Conservation (phyloP, 2,113 vertebrate genomes). For the Dromiciops gliroides region DNA sequence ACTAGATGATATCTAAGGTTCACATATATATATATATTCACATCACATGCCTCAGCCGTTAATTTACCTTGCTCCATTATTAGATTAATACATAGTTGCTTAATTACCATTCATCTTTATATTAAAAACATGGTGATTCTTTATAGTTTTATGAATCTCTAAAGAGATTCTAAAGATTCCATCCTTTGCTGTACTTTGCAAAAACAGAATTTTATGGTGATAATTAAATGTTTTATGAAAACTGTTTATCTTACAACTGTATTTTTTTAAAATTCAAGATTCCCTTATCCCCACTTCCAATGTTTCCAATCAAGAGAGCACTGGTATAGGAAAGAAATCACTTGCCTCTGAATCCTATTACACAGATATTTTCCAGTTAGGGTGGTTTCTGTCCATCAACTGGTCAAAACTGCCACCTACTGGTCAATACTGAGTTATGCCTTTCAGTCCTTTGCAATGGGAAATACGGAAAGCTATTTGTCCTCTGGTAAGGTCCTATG, state of each 20-base stretch:
- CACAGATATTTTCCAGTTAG: conserved; percentile 3
- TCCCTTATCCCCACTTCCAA: conserved; percentile 52
- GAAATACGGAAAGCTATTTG: background rate
- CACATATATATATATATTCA: too few relatives aligned
- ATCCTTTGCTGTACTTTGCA: background rate
- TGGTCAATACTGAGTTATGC: conserved; percentile 72
- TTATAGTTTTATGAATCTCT: conserved; percentile 37
- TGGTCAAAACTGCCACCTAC: conserved; percentile 86
- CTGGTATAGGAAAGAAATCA: conserved; percentile 63
- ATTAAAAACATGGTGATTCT: conserved; percentile 9
- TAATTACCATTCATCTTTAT: background rate
- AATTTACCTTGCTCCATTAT: background rate
- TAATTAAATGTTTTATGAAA: conserved; percentile 40
- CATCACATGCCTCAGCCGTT: background rate
- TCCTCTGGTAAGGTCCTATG: background rate
- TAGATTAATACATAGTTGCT: conserved; percentile 18
- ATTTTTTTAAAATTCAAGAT: conserved; percentile 4
- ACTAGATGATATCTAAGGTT: background rate
- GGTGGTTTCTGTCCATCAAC: conserved; percentile 56
- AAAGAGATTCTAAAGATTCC: conserved; percentile 43
- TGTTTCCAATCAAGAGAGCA: background rate
- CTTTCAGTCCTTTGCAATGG: conserved; percentile 17
- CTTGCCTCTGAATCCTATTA: conserved; percentile 20
- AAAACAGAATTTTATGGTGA: conserved; percentile 48
- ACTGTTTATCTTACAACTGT: conserved; percentile 55